Evolutionary conservation across 2,888 invertebrate species (phyloP).

Genomic region (Seladonia tumulorum): DNA sequence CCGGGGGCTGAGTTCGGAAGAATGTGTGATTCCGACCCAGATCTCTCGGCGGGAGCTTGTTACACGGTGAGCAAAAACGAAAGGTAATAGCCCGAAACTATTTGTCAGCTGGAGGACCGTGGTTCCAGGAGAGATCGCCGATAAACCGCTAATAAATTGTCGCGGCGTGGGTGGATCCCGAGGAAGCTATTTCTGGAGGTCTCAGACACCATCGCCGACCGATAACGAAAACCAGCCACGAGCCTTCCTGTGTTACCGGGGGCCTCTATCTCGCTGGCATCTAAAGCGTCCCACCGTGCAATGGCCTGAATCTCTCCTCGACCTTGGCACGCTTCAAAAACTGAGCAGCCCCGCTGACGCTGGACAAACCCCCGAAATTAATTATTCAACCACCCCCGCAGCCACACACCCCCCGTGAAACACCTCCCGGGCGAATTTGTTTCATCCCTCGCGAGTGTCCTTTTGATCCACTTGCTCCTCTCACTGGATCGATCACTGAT

Average conservation of each 20-base stretch:
- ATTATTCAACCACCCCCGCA: conserved; percentile 40
- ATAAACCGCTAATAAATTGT: conserved; percentile 52
- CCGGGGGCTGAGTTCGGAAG: not conserved
- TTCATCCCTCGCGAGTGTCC: not conserved
- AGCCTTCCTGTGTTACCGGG: conserved; percentile 35
- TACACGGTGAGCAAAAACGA: not conserved
- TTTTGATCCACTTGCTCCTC: not conserved
- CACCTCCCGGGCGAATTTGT: not conserved
- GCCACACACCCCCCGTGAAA: not conserved
- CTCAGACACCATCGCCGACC: conserved; percentile 28
- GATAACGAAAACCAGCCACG: conserved; percentile 51
- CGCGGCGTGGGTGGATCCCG: conserved; percentile 18
- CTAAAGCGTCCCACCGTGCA: conserved; percentile 56
- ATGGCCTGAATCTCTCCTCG: conserved; percentile 56
- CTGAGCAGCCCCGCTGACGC: not conserved
- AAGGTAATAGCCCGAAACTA: conserved; percentile 24
- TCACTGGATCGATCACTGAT: not conserved
- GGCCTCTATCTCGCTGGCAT: conserved; percentile 44
- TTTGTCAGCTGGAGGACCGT: conserved; percentile 20
- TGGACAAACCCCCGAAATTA: conserved; percentile 47
- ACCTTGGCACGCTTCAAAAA: conserved; percentile 64
- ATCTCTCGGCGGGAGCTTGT: not conserved
- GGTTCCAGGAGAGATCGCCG: conserved; percentile 18
- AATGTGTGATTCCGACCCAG: not conserved
- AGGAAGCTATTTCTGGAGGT: conserved; percentile 34